phyloP scores from a whole-genome alignment of 2,113 vertebrate species.

The Zootoca vivipara region DNA sequence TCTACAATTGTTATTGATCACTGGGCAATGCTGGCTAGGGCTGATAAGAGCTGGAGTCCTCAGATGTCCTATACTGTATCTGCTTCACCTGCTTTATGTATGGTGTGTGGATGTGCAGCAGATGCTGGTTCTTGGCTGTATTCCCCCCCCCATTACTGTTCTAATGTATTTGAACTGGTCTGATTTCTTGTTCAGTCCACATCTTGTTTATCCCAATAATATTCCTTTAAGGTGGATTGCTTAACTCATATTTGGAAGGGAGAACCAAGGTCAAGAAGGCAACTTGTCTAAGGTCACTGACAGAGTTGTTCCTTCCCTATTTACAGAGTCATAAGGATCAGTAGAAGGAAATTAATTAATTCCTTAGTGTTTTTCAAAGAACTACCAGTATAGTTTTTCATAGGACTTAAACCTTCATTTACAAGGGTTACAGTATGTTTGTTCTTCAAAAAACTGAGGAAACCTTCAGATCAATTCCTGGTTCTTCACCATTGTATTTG shows the following conservation, averaged over 20 bases:
- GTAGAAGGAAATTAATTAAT: background rate
- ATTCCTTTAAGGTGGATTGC: background rate
- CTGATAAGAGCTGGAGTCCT: too few relatives aligned
- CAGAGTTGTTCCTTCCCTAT: background rate
- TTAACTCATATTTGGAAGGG: background rate
- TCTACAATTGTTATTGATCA: too few relatives aligned
- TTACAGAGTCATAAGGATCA: background rate
- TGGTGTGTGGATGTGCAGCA: background rate
- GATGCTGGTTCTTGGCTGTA: background rate
- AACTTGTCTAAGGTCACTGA: background rate
- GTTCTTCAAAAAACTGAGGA: background rate
- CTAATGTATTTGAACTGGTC: background rate
- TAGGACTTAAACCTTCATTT: background rate
- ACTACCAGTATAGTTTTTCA: too few relatives aligned
- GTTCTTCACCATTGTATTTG: background rate
- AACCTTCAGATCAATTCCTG: background rate
- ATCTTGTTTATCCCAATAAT: background rate
- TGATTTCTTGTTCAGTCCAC: background rate
- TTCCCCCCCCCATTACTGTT: background rate
- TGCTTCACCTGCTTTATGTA: background rate
- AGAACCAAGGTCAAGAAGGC: background rate
- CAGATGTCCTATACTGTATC: background rate
- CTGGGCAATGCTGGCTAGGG: too few relatives aligned
- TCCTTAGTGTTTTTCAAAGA: too few relatives aligned
- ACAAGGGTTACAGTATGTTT: background rate